These are phyloP conservation scores for Paramormyrops kingsleyae DNA, from an alignment of 2,113 vertebrate species.

Conservation along the genomic window DNA sequence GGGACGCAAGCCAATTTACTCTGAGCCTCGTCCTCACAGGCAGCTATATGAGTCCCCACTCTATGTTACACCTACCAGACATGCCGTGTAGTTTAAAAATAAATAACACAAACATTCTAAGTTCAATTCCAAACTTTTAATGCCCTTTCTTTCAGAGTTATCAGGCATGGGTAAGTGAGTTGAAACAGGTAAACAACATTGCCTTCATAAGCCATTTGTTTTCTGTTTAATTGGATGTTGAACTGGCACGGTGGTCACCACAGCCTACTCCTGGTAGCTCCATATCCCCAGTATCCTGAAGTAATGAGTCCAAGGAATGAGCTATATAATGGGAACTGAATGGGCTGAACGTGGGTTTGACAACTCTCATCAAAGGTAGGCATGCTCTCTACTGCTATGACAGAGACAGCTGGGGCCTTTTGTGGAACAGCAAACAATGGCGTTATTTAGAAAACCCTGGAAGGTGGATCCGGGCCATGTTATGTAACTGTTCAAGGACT, in stretches of 20 bases:
- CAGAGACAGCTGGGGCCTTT: neutral
- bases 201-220: neutral
- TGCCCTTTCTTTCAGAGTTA: neutral
- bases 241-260: neutral
- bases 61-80: neutral
- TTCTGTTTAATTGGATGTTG: neutral
- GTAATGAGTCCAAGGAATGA: neutral
- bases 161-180: no score
- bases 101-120: neutral
- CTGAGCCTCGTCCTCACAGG: neutral
- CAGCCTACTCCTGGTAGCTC: neutral
- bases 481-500: conserved; percentile 16
- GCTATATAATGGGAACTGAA: neutral
- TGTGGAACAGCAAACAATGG: conserved; percentile 12
- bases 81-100: neutral
- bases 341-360: conserved; percentile 9
- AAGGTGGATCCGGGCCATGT: conserved; percentile 13
- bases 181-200: neutral
- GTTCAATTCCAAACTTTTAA: neutral
- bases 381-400: neutral
- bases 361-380: conserved; percentile 10
- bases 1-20: neutral
- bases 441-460: conserved; percentile 10
- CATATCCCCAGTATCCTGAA: conserved; percentile 1
- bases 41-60: neutral